Evolutionary conservation across 2,797 vertebrate genomes (phyloP).

Genomic region (Anniella stebbinsi): DNA sequence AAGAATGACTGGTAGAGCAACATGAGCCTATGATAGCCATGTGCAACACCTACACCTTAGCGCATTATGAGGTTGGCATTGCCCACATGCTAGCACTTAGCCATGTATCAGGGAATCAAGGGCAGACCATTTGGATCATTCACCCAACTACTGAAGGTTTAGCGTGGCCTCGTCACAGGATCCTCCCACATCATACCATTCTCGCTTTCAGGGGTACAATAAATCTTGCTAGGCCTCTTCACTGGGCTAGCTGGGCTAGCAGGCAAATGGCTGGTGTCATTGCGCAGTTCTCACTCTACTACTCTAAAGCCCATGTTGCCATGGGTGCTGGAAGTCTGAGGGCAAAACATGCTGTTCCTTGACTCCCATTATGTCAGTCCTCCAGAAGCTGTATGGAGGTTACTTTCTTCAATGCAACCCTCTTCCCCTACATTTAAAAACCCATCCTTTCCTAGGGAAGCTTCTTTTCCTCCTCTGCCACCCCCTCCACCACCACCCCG

Average conservation of each 20-base stretch:
- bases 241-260: not conserved
- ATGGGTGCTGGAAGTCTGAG: no score
- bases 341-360: no score
- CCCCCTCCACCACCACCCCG: no score
- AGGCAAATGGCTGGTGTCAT: not conserved
- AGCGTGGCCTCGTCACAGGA: not conserved
- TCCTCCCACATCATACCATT: not conserved
- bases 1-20: not conserved
- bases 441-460: no score
- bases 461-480: no score
- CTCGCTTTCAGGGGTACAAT: not conserved
- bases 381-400: no score
- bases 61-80: not conserved
- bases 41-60: not conserved
- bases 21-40: not conserved
- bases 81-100: not conserved
- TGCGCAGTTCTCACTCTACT: not conserved
- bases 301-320: no score
- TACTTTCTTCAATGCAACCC: no score
- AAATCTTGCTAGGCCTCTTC: not conserved
- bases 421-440: no score
- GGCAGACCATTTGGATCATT: not conserved
- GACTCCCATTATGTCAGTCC: no score
- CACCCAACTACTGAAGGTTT: not conserved
- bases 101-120: not conserved